A percentile compares a stretch with the other conserved stretches of the same genome.
These are phyloP conservation scores for Smithornis capensis DNA, from an alignment of 2,113 vertebrate genomes.

Conservation along the genomic window DNA sequence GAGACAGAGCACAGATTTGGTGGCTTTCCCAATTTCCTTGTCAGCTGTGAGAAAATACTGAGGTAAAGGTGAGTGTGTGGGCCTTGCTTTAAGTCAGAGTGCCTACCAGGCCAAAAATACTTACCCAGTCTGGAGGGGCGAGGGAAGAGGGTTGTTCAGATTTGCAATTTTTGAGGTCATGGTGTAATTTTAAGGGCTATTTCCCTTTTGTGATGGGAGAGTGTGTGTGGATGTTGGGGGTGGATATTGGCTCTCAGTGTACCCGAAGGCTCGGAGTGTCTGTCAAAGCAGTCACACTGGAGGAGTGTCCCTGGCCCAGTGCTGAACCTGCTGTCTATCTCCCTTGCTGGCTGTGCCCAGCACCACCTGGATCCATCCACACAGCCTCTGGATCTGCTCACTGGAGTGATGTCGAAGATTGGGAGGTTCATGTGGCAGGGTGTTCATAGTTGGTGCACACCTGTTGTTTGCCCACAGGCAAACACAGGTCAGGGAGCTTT, in stretches of 20 bases:
- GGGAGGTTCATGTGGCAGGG: background rate
- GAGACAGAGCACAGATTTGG: background rate
- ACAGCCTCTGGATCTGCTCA: background rate
- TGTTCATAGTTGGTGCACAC: background rate
- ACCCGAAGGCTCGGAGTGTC: background rate
- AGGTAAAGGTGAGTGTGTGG: accelerated
- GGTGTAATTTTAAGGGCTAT: background rate
- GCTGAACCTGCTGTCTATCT: accelerated
- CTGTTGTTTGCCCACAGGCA: too few species aligned
- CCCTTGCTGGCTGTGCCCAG: background rate
- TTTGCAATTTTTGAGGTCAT: background rate
- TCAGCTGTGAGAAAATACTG: background rate
- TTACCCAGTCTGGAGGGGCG: background rate
- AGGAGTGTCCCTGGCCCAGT: background rate
- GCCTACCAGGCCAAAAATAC: background rate
- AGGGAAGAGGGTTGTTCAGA: accelerated
- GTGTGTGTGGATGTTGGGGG: accelerated
- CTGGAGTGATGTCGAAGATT: background rate
- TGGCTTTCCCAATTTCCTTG: background rate
- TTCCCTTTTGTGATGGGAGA: background rate
- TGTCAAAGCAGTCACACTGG: too few species aligned
- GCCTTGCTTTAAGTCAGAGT: background rate
- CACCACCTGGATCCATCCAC: background rate
- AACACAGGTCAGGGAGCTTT: background rate
- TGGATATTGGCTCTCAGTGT: accelerated